Base-by-base conservation (phyloP, 2,888 invertebrate genomes). In the Rhagonycha fulva region DNA sequence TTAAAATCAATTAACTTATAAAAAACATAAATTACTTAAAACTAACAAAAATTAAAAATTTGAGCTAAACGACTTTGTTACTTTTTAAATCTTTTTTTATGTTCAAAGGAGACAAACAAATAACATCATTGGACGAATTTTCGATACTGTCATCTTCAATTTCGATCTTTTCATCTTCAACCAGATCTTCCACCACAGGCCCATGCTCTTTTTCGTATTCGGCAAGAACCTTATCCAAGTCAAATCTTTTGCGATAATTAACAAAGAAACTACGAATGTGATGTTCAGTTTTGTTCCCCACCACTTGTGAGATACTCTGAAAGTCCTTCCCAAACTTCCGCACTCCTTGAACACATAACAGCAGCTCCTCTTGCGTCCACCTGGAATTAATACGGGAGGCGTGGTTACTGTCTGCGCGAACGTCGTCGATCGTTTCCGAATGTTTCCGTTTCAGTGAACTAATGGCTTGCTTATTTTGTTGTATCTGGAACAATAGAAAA, bases 201-300 rank as follows among this genome's bases (percentile, higher is more conserved):
- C 92, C 94, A 81, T 93, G 92, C 82, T 95, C 95, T 30, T 93
- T 93, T 85, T 96, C 96, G 87, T 93, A 95, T 84, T 98, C 97
- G 83, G 94, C 93, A 70, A 98, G 89, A 60, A 96, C 93, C 14
- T 92, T 92, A 87, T 98, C 98, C 81, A 98, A 89, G 88, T 96
- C 96, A 88, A 95, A 97, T 75, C 96, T 92, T 82, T 96, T 93
- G 68, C 97, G 93, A 88, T 98, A 96, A 86, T 96, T 97, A 9
- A 95, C 92, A 88, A 96, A 98, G 89, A 98, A 98, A 69, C 94
- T 94, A 80, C 97, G 93, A 67, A 98, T 91, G 86, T 98, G 98
- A 70, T 94, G 93, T 88, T 98, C 98, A 0, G 96, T 97, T 90
- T 98, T 98, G 71, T 97, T 98, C 78, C 97, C 97, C 80, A 98